These are phyloP conservation scores for Drosophila willistoni DNA, from an alignment of 1,140 invertebrate genomes.

Conservation along the genomic window DNA sequence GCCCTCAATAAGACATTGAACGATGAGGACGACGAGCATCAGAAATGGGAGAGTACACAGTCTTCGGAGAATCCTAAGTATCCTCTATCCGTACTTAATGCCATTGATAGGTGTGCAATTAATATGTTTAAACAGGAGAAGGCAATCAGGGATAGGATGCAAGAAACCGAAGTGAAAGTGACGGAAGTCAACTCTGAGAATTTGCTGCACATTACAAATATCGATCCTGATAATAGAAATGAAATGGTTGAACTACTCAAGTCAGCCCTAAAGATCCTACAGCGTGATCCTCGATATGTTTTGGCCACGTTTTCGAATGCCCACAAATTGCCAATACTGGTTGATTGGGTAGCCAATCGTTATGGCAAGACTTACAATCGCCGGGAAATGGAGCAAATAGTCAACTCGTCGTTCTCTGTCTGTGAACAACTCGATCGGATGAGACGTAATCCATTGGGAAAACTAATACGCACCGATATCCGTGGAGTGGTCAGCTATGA, in stretches of 20 bases:
- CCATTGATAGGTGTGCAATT: constrained; percentile 27
- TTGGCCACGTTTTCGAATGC: constrained; percentile 71
- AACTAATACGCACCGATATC: background rate
- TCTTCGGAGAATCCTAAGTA: too few species aligned
- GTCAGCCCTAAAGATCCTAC: constrained; percentile 42
- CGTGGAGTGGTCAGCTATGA: background rate
- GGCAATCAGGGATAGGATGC: background rate
- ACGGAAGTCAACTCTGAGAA: background rate
- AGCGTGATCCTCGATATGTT: constrained; percentile 56
- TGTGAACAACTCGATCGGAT: background rate
- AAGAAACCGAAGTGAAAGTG: background rate
- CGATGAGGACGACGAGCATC: background rate
- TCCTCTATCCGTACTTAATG: background rate
- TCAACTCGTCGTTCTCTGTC: background rate
- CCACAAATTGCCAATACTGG: constrained; percentile 59
- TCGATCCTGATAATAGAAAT: constrained; percentile 61
- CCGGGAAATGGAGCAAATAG: constrained; percentile 21
- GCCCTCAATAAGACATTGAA: constrained; percentile 17
- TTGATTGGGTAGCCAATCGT: constrained; percentile 64
- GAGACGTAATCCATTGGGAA: background rate
- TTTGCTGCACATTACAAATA: background rate
- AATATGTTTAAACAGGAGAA: background rate
- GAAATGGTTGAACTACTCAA: constrained; percentile 55
- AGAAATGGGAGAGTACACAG: background rate
- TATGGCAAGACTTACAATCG: constrained; percentile 60